A percentile compares a stretch with the other conserved stretches of the same genome.
These are phyloP conservation scores for Drosophila bipectinata DNA, from an alignment of 1,140 invertebrate species.

Conservation along the genomic window DNA sequence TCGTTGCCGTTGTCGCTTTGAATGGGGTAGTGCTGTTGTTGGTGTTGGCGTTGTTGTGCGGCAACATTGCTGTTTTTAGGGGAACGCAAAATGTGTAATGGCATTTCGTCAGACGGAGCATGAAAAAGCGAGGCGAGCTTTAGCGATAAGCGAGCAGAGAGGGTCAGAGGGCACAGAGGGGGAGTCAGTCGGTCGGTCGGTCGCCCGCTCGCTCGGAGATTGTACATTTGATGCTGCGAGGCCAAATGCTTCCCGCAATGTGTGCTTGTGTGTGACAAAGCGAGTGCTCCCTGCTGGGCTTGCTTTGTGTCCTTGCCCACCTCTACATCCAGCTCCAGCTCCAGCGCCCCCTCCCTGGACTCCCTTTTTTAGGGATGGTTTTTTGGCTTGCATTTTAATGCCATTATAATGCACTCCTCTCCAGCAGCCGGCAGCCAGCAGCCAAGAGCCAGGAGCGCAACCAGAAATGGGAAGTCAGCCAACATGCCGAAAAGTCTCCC, in stretches of 20 bases:
- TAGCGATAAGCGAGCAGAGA: conserved; percentile 33
- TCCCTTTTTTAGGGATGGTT: conserved; percentile 1
- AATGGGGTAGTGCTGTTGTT: conserved; percentile 11
- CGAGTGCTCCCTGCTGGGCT: conserved; percentile 42
- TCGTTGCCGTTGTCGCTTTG: conserved; percentile 62
- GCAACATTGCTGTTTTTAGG: conserved; percentile 49
- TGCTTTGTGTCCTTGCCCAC: conserved; percentile 1
- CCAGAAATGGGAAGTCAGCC: conserved; percentile 31
- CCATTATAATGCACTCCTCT: conserved; percentile 71
- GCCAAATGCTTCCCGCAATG: conserved; percentile 1
- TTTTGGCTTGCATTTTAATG: conserved; percentile 70
- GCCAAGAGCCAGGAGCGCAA: not conserved
- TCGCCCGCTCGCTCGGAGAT: not conserved
- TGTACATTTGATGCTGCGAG: not conserved
- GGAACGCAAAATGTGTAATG: conserved; percentile 80
- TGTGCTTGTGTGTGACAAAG: conserved; percentile 51
- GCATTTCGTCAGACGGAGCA: conserved; percentile 78
- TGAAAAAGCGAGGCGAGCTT: conserved; percentile 66
- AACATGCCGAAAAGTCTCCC: conserved; percentile 32
- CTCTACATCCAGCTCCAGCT: not conserved
- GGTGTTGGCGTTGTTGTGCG: conserved; percentile 33
- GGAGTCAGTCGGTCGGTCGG: conserved; percentile 1
- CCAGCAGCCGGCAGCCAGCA: too few species aligned
- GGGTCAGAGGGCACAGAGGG: not conserved
- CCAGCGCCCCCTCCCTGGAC: not conserved